Percentiles rank a stretch among this genome's conserved stretches.
phyloP scores from a whole-genome alignment of 2,113 vertebrate genomes.

The Eulemur rufifrons region DNA sequence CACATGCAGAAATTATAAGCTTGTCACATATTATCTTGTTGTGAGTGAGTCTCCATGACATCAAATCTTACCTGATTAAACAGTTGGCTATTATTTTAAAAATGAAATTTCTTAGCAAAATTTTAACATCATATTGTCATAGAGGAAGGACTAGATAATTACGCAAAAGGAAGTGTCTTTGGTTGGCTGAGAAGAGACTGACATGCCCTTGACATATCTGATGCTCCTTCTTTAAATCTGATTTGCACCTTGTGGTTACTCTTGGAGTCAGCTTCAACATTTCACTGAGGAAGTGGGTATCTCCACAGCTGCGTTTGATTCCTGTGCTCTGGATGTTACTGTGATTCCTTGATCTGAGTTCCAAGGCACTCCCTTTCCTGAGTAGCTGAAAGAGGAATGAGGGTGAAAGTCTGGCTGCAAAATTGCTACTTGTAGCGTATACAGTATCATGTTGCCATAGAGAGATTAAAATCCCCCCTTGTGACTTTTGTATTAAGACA shows the following conservation, averaged over 20 bases:
- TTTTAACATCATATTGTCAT: neutral
- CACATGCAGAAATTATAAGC: neutral
- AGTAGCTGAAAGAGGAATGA: neutral
- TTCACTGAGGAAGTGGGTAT: neutral
- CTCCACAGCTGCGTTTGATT: neutral
- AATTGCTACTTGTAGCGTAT: neutral
- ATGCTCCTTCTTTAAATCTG: neutral
- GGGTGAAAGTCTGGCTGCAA: neutral
- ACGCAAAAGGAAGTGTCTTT: neutral
- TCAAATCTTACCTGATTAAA: neutral
- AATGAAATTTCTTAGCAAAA: neutral
- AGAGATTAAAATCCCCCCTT: neutral
- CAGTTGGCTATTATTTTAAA: neutral
- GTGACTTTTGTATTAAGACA: slow-evolving; percentile 19
- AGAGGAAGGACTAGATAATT: neutral
- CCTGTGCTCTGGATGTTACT: neutral
- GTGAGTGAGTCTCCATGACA: neutral
- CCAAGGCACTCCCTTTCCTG: neutral
- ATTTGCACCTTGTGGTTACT: neutral
- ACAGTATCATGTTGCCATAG: neutral
- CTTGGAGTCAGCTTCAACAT: neutral
- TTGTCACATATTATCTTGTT: neutral
- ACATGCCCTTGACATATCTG: neutral
- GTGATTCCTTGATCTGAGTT: neutral
- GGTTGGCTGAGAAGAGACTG: slow-evolving; percentile 1